Percentiles rank a stretch among this genome's conserved stretches.
Evolutionary conservation across 2,888 invertebrate species (phyloP).

Genomic region (Dromius quadrimaculatus): DNA sequence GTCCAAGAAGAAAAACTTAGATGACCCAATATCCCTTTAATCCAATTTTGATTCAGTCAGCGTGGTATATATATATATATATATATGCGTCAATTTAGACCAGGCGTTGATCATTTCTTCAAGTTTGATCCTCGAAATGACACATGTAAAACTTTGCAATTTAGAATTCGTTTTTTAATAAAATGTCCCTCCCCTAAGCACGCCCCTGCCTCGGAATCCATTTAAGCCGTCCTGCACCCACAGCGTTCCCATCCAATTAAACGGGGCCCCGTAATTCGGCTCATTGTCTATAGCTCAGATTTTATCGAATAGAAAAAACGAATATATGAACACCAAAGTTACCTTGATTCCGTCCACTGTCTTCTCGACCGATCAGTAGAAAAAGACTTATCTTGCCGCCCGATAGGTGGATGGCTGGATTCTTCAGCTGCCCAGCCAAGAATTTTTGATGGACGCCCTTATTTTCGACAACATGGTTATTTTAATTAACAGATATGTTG

Average conservation of each 20-base stretch:
- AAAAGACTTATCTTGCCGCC: not conserved
- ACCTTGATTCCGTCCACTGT: constrained; percentile 12
- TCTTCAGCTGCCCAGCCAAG: not conserved
- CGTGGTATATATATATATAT: too few relatives aligned
- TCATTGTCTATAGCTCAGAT: constrained; percentile 40
- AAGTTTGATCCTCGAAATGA: too few relatives aligned
- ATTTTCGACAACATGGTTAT: too few relatives aligned
- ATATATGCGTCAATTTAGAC: too few relatives aligned
- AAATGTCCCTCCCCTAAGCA: too few relatives aligned
- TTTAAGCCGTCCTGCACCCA: constrained; percentile 33
- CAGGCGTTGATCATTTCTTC: too few relatives aligned
- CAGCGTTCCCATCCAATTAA: constrained; percentile 49
- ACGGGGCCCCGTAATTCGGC: constrained; percentile 41
- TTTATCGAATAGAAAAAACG: constrained; percentile 47
- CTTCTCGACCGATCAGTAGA: constrained; percentile 7
- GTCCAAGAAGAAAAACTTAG: constrained; percentile 6
- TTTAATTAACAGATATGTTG: constrained; percentile 19
- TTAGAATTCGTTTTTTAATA: too few relatives aligned
- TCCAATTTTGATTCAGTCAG: too few relatives aligned
- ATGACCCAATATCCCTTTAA: too few relatives aligned
- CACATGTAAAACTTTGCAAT: too few relatives aligned
- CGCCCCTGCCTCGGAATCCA: constrained; percentile 9
- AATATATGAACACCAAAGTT: constrained; percentile 3
- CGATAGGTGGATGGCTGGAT: too few relatives aligned
- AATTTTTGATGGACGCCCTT: constrained; percentile 8